Evolutionary conservation across 2,888 invertebrate genomes (phyloP).

Genomic region (Ormyrus nitidulus): DNA sequence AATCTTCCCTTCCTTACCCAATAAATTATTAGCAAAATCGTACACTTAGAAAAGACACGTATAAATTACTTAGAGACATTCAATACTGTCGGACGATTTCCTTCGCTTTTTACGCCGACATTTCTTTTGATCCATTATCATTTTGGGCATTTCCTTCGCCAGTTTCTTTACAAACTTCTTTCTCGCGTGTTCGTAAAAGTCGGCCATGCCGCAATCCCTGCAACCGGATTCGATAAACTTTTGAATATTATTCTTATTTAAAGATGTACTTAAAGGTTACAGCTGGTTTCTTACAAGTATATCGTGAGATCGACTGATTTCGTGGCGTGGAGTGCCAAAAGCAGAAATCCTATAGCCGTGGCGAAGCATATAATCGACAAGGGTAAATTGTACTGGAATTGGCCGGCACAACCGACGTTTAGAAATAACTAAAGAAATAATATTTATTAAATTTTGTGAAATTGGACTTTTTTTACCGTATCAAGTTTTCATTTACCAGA

Average conservation of each 20-base stretch:
- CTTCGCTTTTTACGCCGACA: too few relatives aligned
- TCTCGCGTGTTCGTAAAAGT: too few relatives aligned
- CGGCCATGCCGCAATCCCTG: too few relatives aligned
- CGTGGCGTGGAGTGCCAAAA: conserved; percentile 63
- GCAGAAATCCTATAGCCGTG: conserved; percentile 61
- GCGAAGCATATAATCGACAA: conserved; percentile 59
- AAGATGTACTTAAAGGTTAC: too few relatives aligned
- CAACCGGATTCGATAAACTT: too few relatives aligned
- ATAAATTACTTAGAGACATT: too few relatives aligned
- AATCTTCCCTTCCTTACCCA: not conserved
- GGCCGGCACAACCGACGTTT: conserved; percentile 28
- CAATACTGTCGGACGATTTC: too few relatives aligned
- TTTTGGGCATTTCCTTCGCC: not conserved
- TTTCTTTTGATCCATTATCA: not conserved
- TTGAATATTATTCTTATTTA: too few relatives aligned
- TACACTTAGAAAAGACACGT: too few relatives aligned
- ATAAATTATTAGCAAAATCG: not conserved
- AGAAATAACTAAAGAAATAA: not conserved
- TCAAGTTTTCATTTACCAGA: conserved; percentile 61
- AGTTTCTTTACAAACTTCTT: too few relatives aligned
- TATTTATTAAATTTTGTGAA: not conserved
- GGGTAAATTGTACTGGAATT: conserved; percentile 53
- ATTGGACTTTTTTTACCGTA: not conserved
- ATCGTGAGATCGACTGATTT: conserved; percentile 62
- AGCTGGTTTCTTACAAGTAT: conserved; percentile 53